Base-by-base conservation (phyloP, 2,888 invertebrate species). In the Archips xylosteana region DNA sequence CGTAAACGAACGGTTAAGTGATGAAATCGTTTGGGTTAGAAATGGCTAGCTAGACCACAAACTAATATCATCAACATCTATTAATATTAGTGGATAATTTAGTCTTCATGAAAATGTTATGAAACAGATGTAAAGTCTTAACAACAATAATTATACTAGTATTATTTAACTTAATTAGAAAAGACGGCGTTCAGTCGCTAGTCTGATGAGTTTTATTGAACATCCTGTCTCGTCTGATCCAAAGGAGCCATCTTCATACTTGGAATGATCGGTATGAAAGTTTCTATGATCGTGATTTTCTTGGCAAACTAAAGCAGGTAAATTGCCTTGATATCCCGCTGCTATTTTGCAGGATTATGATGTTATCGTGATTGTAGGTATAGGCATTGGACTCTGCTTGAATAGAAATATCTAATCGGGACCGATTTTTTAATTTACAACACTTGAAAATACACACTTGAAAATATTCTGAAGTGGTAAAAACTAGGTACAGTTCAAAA, bases 181-280 rank as follows among this genome's bases (percentile, higher is more conserved):
- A 73, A 63, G 9, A 72, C 23, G 49, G 73, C 47, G 68, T 64
- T 73, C 63, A 59, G 64, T 63, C 63, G 42, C 68, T 73, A 73
- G 23, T 68, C 23, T 63, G 63, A 23, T 57, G 13, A 32, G 59
- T 63, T 69, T 64, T 69, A 70, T 54, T 42, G 42, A 72, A 49
- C 54, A 49, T 54, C 63, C 57, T 34, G 47, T 62, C 47, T 39
- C 63, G 73, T 60, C 68, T 62, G 36, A 47, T 65, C 63, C 45
- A 45, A 32, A 65, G 65, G 68, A 73, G 63, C 36, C 68, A 73
- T 73, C 72, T 73, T 73, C 73, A 59, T 73, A 69, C 73, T 59
- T 13, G 73, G 73, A 69, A 73, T 59, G 64, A 69, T 69, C 32
- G 42, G 32, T 73, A 63, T 63, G 68, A 73, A 68, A 73, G 63